A percentile compares a stretch with the other conserved stretches of the same genome.
These are phyloP conservation scores for Hetaerina titia DNA, from an alignment of 2,888 invertebrate genomes.

Conservation along the genomic window DNA sequence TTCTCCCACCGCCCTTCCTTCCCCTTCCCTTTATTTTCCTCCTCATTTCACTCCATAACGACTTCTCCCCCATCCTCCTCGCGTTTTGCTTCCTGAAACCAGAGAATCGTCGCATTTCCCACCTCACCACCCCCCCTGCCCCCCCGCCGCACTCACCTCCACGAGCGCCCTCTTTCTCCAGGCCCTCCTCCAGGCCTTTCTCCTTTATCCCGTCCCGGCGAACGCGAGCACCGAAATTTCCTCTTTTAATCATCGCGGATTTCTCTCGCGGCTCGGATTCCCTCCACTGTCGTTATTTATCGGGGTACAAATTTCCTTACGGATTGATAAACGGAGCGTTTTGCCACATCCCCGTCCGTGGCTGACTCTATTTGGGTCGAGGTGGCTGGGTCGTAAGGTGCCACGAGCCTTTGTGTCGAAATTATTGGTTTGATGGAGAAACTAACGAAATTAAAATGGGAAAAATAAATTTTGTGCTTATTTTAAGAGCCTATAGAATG, in stretches of 20 bases:
- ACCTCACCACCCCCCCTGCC: too few relatives aligned
- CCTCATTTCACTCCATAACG: background rate
- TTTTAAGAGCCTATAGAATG: background rate
- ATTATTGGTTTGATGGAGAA: background rate
- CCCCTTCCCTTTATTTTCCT: background rate
- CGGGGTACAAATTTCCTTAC: background rate
- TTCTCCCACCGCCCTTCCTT: background rate
- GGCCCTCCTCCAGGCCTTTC: background rate
- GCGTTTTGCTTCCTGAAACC: background rate
- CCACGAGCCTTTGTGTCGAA: background rate
- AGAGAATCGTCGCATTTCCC: too few relatives aligned
- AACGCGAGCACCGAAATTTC: background rate
- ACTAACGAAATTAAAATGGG: background rate
- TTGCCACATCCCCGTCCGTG: background rate
- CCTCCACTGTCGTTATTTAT: background rate
- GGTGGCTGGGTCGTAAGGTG: background rate
- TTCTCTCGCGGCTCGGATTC: background rate
- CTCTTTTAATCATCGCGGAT: background rate
- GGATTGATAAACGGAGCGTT: background rate
- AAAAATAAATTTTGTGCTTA: background rate
- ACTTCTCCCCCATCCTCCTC: background rate
- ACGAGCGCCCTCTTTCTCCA: too few relatives aligned
- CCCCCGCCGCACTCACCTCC: too few relatives aligned
- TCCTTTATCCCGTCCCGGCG: background rate
- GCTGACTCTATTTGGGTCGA: background rate